Base-by-base conservation (phyloP, 2,888 invertebrate genomes). In the Adelognathus sp. region DNA sequence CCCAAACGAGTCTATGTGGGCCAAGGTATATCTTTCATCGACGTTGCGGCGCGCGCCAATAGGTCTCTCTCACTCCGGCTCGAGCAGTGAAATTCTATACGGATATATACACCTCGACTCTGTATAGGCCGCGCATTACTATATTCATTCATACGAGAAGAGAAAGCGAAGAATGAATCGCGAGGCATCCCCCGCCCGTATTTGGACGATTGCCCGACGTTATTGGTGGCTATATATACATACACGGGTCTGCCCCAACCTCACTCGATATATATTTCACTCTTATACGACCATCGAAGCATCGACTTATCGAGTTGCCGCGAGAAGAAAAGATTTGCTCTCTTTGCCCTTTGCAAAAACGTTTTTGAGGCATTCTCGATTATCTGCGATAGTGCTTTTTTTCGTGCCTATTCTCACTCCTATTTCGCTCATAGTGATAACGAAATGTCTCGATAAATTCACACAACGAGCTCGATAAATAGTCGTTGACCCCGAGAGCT, bases 91-190 rank as follows among this genome's bases (percentile, higher is more conserved):
- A 11, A 24, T 11, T 24, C 3, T 7, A 18, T 39, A 67, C 24
- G 18, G 36, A 67, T 46, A 21, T n/a, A 9, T 50, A n/a, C 7
- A n/a, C n/a, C n/a, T n/a, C n/a, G n/a, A n/a, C n/a, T n/a, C n/a
- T n/a, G n/a, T n/a, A n/a, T n/a, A n/a, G n/a, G n/a, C n/a, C n/a
- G 29, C 31, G 29, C 27, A 33, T 27, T 27, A 69, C 61, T 78
- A 64, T 70, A 64, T 70, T 64, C 78, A 78, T 78, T 78, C 78
- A 78, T 78, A 73, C 33, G n/a, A 64, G 78, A 70, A 64, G 74
- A 60, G 74, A 70, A 74, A 74, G 63, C 77, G 73, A 58, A 73
- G 78, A 74, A 78, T 74, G 78, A 78, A 78, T 64, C 74, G 73
- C 27, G 73, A 54, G 50, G 29, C 50, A 58, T n/a, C n/a, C n/a